Percentiles rank a stretch among this genome's conserved stretches.
Evolutionary conservation across 2,113 vertebrate species (phyloP).

Genomic region (Chlamydotis undulata): DNA sequence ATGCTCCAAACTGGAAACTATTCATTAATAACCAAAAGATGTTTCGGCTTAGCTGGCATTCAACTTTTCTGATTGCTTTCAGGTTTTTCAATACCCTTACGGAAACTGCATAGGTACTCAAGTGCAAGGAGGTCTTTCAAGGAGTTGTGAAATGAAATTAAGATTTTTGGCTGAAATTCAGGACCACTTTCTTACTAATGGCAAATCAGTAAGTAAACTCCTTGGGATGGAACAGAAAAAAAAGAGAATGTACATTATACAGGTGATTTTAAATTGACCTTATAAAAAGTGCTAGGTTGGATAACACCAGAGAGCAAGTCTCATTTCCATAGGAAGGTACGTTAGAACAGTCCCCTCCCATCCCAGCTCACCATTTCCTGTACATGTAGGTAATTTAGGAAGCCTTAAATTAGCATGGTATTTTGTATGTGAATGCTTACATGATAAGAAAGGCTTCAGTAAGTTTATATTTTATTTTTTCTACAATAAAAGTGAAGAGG

Average conservation of each 20-base stretch:
- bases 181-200: background rate
- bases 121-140: background rate
- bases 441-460: background rate
- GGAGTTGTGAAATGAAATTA: background rate
- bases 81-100: background rate
- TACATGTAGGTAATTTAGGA: background rate
- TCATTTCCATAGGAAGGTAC: background rate
- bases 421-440: background rate
- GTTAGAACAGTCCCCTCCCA: background rate
- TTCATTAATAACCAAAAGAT: conserved; percentile 64
- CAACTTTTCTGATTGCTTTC: background rate
- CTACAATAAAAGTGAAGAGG: background rate
- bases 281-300: background rate
- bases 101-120: background rate
- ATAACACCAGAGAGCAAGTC: background rate
- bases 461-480: background rate
- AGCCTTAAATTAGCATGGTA: background rate
- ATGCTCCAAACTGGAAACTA: conserved; percentile 36
- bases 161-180: background rate
- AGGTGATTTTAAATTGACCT: background rate
- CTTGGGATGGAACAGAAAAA: background rate
- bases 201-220: background rate
- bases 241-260: background rate
- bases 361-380: background rate
- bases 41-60: conserved; percentile 29